phyloP scores from a whole-genome alignment of 2,113 vertebrate species.

The Sander vitreus region DNA sequence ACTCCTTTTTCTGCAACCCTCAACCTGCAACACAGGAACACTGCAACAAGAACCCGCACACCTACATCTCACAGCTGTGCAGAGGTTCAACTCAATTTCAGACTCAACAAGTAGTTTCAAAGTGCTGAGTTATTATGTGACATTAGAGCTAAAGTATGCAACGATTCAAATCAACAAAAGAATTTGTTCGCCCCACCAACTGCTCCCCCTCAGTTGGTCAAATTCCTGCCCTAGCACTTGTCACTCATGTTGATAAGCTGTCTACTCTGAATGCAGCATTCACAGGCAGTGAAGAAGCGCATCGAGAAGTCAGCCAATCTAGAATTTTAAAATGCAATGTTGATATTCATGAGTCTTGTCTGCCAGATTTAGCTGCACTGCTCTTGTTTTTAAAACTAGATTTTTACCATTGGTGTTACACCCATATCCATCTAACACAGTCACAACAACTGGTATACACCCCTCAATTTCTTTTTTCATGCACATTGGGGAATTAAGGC shows the following conservation, averaged over 20 bases:
- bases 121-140: background rate
- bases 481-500: constrained; percentile 3
- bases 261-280: background rate
- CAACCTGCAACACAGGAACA: background rate
- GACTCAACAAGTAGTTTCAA: background rate
- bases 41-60: too few species aligned
- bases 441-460: constrained; percentile 1
- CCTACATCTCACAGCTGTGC: background rate
- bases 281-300: background rate
- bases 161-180: background rate
- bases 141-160: background rate
- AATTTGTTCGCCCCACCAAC: background rate
- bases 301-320: constrained; percentile 13
- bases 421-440: constrained; percentile 5
- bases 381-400: background rate
- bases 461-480: background rate
- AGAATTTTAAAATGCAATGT: constrained; percentile 3
- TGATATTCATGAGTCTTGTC: constrained; percentile 11
- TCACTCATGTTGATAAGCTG: constrained; percentile 35
- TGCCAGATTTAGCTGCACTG: constrained; percentile 23
- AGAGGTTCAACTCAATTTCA: background rate
- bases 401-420: background rate
- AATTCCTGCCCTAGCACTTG: background rate
- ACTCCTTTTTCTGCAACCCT: background rate
- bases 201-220: background rate